phyloP scores from a whole-genome alignment of 2,113 vertebrate genomes.

The Ascaphus truei region DNA sequence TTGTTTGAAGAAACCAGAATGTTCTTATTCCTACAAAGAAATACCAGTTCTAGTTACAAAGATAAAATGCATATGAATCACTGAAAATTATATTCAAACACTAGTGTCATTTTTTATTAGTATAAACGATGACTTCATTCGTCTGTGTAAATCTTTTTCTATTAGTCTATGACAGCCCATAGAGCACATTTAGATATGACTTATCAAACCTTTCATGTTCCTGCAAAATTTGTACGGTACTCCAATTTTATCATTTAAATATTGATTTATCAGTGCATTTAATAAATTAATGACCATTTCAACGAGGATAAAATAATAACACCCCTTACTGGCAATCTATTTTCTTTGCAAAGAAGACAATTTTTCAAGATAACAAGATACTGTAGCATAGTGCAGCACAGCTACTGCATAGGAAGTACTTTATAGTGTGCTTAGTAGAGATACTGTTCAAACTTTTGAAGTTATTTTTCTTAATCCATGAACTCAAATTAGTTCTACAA shows the following conservation, averaged over 20 bases:
- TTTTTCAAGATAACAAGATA: slow-evolving; percentile 23
- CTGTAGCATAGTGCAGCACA: background rate
- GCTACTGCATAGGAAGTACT: background rate
- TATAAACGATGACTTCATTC: slow-evolving; percentile 33
- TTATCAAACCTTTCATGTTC: slow-evolving; percentile 32
- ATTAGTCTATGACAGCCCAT: slow-evolving; percentile 31
- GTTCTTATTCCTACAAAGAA: slow-evolving; percentile 15
- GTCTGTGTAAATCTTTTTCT: slow-evolving; percentile 35
- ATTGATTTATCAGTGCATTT: slow-evolving; percentile 29
- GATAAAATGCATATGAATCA: slow-evolving; percentile 26
- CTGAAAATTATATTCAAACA: slow-evolving; percentile 28
- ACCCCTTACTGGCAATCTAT: background rate
- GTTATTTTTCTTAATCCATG: too few species aligned
- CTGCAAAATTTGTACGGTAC: slow-evolving; percentile 1
- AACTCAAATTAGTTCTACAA: too few species aligned
- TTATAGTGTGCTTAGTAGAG: background rate
- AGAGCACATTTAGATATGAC: slow-evolving; percentile 34
- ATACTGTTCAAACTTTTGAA: background rate
- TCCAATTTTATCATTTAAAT: slow-evolving; percentile 30
- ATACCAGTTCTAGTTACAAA: slow-evolving; percentile 1
- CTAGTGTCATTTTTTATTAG: slow-evolving; percentile 35
- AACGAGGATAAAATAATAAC: slow-evolving; percentile 11
- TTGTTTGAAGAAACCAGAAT: slow-evolving; percentile 10
- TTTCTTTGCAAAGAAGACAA: slow-evolving; percentile 10
- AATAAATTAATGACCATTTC: slow-evolving; percentile 32